Evolutionary conservation across 2,797 vertebrate genomes (phyloP).

Genomic region (Argyrosomus regius): DNA sequence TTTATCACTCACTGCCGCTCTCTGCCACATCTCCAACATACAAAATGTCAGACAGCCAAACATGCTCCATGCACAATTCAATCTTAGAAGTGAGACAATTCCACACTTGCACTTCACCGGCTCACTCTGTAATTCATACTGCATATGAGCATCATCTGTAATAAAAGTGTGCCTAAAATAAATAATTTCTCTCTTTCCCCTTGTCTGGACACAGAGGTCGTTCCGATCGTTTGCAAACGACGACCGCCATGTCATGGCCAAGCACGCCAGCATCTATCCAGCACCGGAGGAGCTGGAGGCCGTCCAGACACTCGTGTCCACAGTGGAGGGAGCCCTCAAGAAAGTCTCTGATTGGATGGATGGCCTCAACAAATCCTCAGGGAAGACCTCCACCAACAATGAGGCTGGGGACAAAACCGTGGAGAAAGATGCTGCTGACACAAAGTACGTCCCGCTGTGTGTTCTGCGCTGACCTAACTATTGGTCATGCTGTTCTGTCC

Average conservation of each 20-base stretch:
- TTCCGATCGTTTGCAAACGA: constrained; percentile 93
- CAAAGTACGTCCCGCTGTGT: constrained; percentile 48
- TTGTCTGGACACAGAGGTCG: constrained; percentile 85
- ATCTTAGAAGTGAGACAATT: no score
- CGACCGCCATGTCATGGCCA: constrained; percentile 96
- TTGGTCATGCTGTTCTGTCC: not conserved
- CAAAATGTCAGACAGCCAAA: no score
- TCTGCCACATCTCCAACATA: no score
- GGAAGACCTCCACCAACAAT: constrained; percentile 65
- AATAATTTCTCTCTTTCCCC: constrained; percentile 11
- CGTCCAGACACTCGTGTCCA: constrained; percentile 94
- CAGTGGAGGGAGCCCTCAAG: constrained; percentile 93
- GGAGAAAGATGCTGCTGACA: constrained; percentile 42
- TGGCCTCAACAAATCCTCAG: constrained; percentile 79
- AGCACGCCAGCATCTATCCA: constrained; percentile 93
- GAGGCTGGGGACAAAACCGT: constrained; percentile 37
- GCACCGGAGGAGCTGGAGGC: constrained; percentile 93
- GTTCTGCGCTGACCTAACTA: not conserved
- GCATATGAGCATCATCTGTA: not conserved
- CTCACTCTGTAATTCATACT: constrained; percentile 9
- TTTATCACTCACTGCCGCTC: no score
- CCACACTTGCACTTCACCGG: not conserved
- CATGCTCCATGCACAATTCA: no score
- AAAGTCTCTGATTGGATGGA: constrained; percentile 96
- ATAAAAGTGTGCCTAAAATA: not conserved